Conservation (phyloP, 2,113 vertebrate species). For the Embiotoca jacksoni region DNA sequence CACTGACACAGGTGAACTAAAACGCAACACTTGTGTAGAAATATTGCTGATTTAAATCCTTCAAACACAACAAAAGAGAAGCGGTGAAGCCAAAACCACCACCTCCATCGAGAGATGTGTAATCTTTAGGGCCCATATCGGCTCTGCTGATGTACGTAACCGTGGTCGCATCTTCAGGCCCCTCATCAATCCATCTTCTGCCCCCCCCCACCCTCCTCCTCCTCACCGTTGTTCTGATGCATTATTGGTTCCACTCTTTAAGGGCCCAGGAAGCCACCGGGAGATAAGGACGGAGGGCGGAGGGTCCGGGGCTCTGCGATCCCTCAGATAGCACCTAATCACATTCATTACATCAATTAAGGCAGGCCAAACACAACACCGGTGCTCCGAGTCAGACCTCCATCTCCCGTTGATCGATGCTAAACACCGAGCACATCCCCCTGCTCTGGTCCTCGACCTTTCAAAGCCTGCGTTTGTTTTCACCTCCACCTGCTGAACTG, state of each 20-base stretch:
- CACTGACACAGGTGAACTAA: no score
- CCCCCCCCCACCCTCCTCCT: background rate
- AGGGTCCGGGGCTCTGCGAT: slow-evolving; percentile 78
- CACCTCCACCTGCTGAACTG: no score
- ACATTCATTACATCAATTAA: slow-evolving; percentile 87
- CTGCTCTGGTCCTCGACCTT: slow-evolving; percentile 23
- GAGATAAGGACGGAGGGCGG: slow-evolving; percentile 77
- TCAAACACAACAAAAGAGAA: no score
- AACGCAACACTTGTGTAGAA: no score
- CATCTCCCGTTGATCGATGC: slow-evolving; percentile 76
- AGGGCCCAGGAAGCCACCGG: slow-evolving; percentile 76
- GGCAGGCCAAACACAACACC: slow-evolving; percentile 71
- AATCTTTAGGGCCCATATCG: no score
- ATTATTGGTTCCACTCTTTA: slow-evolving; percentile 67
- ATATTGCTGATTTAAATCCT: no score
- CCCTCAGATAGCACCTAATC: slow-evolving; percentile 84
- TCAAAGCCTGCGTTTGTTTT: no score
- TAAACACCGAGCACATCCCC: slow-evolving; percentile 61
- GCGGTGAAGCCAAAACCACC: no score
- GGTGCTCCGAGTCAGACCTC: slow-evolving; percentile 61
- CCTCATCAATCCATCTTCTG: slow-evolving; percentile 38
- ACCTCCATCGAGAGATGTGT: no score
- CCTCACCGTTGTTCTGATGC: slow-evolving; percentile 48
- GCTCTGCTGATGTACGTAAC: no score
- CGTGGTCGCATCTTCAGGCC: slow-evolving; percentile 35